phyloP scores from a whole-genome alignment of 1,140 invertebrate genomes.

The Sipha flava region DNA sequence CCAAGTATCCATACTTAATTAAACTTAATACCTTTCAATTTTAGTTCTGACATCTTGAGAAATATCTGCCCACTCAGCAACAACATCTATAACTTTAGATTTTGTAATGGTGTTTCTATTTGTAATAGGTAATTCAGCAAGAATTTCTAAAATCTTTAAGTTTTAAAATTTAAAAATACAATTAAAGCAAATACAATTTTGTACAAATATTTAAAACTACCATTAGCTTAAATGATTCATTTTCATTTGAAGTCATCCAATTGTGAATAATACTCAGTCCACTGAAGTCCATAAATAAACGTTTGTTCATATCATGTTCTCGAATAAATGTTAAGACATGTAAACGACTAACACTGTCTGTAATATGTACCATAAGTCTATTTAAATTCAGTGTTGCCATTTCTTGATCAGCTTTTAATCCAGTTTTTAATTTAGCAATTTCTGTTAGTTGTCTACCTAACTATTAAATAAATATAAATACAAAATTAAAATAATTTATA shows the following conservation, averaged over 20 bases:
- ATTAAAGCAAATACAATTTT: not conserved
- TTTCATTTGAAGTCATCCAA: constrained; percentile 57
- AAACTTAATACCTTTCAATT: constrained; percentile 31
- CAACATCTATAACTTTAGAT: constrained; percentile 73
- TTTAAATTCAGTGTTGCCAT: constrained; percentile 61
- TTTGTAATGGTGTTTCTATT: constrained; percentile 89
- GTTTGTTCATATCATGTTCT: constrained; percentile 63
- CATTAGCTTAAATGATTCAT: constrained; percentile 15
- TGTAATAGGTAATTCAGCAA: constrained; percentile 75
- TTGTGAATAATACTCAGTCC: constrained; percentile 81
- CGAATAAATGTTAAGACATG: constrained; percentile 58
- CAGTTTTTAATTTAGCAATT: constrained; percentile 17
- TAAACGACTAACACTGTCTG: constrained; percentile 63
- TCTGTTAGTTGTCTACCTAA: not conserved
- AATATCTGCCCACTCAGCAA: constrained; percentile 67
- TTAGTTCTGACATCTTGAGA: constrained; percentile 10
- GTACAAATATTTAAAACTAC: not conserved
- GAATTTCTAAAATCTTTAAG: constrained; percentile 64
- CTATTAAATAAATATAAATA: not conserved
- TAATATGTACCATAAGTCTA: constrained; percentile 83
- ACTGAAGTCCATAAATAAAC: constrained; percentile 90
- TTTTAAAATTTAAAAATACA: constrained; percentile 39
- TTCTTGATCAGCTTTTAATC: constrained; percentile 19
- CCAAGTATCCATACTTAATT: no score
- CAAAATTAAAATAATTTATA: not conserved